Base-by-base conservation (phyloP, 2,113 vertebrate species). In the Prunella himalayana region DNA sequence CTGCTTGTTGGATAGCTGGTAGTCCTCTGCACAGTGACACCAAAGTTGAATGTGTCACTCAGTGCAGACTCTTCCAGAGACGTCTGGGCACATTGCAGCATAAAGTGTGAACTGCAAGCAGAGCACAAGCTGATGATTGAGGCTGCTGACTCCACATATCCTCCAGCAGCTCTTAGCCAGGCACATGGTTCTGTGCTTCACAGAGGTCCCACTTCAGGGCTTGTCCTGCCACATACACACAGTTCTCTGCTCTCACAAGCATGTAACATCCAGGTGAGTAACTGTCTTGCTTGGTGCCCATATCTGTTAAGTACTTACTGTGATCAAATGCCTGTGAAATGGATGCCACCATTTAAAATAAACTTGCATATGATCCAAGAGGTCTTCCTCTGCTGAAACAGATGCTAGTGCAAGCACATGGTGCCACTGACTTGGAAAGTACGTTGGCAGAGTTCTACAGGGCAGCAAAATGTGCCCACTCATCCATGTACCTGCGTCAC, bases 31-130 rank as follows among this genome's bases (percentile, higher is more conserved):
- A 7, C 25, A 31, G 13, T 37, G 42, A 54, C 65, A 16, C 14
- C 3, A 0, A 70, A 60, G 42, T 6, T 24, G 12, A 45, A 24
- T 2, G 13, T 54, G 41, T 76, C 25, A 41, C 17, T 41, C 25
- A 3, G 44, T 11, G 39, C 14, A 33, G 57, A 15, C 37, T 70
- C 24, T 82, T 76, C 33, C 17, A 44, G 66, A 68, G 35, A 13
- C 8, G 24, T 17, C 27, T 31, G 42, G 51, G 44, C 61, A 37
- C 2, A 1, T 1, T 47, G 39, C 2, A 5, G 30, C 0, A 0
- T 31, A 61, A 81, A 49, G 61, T 60, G 57, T 65, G 70, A 86
- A 37, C 78, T 41, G 61, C 57, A 81, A 88, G 66, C 31, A 68
- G 87, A 90, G 51, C 0, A 0, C 21, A 25, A 37, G 49, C 70